Conservation (phyloP, 2,797 vertebrate species). For the Microcaecilia unicolor region DNA sequence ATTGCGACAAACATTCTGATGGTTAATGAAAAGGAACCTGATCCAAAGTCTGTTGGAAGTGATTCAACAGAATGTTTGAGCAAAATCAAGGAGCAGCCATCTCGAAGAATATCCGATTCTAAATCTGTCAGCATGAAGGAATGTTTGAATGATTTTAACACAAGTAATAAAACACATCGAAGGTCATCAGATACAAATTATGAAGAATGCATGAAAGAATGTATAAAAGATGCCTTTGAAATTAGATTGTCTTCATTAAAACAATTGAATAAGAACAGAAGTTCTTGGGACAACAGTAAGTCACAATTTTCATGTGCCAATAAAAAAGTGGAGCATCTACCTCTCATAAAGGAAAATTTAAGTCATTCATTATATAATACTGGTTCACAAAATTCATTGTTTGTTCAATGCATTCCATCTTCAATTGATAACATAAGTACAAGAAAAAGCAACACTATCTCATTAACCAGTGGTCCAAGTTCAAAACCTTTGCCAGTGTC, state of each 20-base stretch:
- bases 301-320: neutral
- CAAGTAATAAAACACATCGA: conserved; percentile 4
- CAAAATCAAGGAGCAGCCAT: too few species aligned
- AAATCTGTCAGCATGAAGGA: neutral
- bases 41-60: too few species aligned
- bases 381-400: neutral
- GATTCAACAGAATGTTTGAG: too few species aligned
- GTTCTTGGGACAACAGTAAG: neutral
- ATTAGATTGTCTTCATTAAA: neutral
- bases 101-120: too few species aligned
- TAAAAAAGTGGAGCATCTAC: neutral
- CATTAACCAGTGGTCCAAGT: conserved; percentile 11
- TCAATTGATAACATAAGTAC: neutral
- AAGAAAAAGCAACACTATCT: neutral
- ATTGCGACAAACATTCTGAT: too few species aligned
- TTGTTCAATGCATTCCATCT: neutral
- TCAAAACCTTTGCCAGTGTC: conserved; percentile 4
- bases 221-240: neutral
- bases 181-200: too few species aligned
- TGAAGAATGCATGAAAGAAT: too few species aligned
- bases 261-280: neutral
- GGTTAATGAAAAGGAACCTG: too few species aligned
- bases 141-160: neutral
- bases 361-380: neutral
- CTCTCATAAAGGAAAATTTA: neutral